Conservation (phyloP, 2,797 vertebrate species). For the Cirrhinus mrigala region DNA sequence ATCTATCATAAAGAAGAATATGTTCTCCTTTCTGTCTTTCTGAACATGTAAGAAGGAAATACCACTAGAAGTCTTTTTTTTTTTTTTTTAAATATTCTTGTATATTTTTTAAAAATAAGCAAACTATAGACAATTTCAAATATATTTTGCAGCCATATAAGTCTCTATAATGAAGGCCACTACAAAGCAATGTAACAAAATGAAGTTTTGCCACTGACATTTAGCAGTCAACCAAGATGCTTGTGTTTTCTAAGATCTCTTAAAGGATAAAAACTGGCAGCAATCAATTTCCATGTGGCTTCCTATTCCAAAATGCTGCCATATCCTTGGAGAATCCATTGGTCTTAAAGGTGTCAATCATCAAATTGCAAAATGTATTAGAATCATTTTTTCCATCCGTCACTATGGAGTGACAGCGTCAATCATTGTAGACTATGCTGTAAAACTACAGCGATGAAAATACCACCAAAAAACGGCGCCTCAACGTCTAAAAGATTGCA, state of each 20-base stretch:
- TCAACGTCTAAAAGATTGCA: slow-evolving; percentile 31
- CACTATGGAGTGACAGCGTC: slow-evolving; percentile 47
- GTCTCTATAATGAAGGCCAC: neutral
- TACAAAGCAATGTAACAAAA: neutral
- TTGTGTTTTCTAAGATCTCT: slow-evolving; percentile 32
- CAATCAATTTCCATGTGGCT: slow-evolving; percentile 42
- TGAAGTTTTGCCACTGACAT: slow-evolving; percentile 10
- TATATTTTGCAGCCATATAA: too few relatives aligned
- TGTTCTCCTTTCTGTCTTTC: too few relatives aligned
- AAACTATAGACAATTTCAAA: neutral
- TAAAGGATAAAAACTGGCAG: slow-evolving; percentile 44
- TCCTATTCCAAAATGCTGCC: slow-evolving; percentile 35
- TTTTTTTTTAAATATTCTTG: neutral
- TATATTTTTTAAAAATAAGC: neutral
- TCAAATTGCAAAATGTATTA: slow-evolving; percentile 42
- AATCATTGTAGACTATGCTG: slow-evolving; percentile 47
- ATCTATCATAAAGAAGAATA: too few relatives aligned
- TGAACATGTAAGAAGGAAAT: too few relatives aligned
- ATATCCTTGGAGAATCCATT: slow-evolving; percentile 39
- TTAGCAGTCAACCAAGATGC: slow-evolving; percentile 2
- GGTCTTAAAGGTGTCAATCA: slow-evolving; percentile 57
- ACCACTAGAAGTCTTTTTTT: too few relatives aligned
- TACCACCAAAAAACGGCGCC: neutral
- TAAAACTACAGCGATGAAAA: slow-evolving; percentile 42
- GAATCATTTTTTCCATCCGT: slow-evolving; percentile 43